Conservation (phyloP, 2,113 vertebrate genomes). For the Numida meleagris region DNA sequence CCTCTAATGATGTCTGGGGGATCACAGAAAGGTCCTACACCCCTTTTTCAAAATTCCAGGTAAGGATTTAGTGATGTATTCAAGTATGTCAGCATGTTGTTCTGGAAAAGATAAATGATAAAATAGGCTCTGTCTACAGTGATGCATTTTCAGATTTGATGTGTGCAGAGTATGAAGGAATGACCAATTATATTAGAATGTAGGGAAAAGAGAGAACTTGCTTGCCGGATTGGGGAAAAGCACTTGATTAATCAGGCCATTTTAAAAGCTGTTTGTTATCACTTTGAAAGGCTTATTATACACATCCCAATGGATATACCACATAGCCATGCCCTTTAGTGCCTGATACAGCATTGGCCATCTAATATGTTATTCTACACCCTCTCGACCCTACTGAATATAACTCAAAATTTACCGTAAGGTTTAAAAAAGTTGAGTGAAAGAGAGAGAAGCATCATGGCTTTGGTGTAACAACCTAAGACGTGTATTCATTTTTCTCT, state of each 20-base stretch:
- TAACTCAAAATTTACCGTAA: neutral
- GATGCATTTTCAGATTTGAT: accelerated
- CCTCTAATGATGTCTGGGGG: neutral
- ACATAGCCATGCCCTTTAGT: neutral
- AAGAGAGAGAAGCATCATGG: neutral
- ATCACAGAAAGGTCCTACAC: neutral
- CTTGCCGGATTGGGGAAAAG: neutral
- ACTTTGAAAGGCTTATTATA: neutral
- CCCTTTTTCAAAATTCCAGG: neutral
- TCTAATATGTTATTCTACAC: neutral
- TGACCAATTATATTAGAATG: neutral
- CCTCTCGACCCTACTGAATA: neutral
- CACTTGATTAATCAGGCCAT: neutral
- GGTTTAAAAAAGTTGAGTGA: neutral
- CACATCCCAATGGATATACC: neutral
- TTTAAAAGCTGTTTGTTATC: neutral
- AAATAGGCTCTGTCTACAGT: neutral
- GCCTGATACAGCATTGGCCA: neutral
- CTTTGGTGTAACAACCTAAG: neutral
- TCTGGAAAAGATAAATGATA: neutral
- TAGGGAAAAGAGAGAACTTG: neutral
- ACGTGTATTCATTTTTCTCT: neutral
- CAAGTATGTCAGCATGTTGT: neutral
- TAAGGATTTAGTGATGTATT: neutral
- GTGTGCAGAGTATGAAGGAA: neutral